A percentile compares a stretch with the other conserved stretches of the same genome.
phyloP scores from a whole-genome alignment of 2,797 vertebrate genomes.

The Enteromius anoplus region DNA sequence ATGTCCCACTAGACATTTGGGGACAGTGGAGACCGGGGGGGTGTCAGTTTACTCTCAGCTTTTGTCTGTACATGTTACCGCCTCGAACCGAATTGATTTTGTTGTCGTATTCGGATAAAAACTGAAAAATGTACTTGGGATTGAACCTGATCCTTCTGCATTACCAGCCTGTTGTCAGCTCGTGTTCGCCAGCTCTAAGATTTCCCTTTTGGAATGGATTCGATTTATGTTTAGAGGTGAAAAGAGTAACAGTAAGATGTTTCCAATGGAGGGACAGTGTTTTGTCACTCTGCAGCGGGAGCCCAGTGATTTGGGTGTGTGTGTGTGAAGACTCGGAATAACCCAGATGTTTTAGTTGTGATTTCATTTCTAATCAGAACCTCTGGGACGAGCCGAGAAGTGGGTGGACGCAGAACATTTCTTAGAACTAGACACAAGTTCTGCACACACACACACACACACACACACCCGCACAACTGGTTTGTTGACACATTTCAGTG shows the following conservation, averaged over 20 bases:
- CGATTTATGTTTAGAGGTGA: background rate
- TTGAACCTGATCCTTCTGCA: conserved; percentile 3
- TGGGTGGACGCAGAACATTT: conserved; percentile 36
- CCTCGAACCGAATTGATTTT: background rate
- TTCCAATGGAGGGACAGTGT: background rate
- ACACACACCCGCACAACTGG: too few relatives aligned
- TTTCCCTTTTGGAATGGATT: conserved; percentile 15
- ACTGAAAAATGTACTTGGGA: background rate
- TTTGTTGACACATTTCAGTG: conserved; percentile 32
- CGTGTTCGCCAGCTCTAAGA: background rate
- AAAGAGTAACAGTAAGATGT: background rate
- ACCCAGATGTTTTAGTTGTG: conserved; percentile 70
- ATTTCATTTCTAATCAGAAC: conserved; percentile 65
- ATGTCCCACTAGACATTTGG: conserved; percentile 3
- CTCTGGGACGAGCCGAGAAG: conserved; percentile 43
- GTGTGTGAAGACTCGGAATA: conserved; percentile 44
- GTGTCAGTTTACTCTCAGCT: background rate
- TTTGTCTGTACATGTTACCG: background rate
- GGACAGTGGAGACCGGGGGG: background rate
- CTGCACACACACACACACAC: conserved; percentile 1
- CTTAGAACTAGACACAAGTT: conserved; percentile 21
- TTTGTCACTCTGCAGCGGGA: background rate
- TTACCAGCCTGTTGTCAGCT: conserved; percentile 8
- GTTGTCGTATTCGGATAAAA: background rate
- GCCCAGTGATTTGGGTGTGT: background rate